Conservation (phyloP, 2,113 vertebrate species). For the Thunnus thynnus region DNA sequence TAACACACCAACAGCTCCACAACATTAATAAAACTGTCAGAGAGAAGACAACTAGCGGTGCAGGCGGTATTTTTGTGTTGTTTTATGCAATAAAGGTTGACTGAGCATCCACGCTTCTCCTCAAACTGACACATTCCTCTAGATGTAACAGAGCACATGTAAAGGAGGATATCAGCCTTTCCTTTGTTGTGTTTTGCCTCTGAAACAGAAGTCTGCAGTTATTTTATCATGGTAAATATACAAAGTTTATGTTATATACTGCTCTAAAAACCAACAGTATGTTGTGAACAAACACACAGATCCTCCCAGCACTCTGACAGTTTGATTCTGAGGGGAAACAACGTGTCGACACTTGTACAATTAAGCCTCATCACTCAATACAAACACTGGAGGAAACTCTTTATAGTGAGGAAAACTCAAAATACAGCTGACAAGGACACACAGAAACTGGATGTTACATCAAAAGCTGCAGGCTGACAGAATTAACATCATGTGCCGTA, state of each 20-base stretch:
- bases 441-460: too few relatives aligned
- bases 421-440: too few relatives aligned
- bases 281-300: too few relatives aligned
- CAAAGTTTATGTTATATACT: too few relatives aligned
- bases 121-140: neutral
- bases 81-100: neutral
- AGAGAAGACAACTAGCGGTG: neutral
- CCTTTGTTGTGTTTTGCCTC: too few relatives aligned
- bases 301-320: neutral
- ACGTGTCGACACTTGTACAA: neutral
- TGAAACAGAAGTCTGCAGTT: too few relatives aligned
- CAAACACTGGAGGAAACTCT: neutral
- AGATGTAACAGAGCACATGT: neutral
- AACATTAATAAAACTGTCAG: neutral
- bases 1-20: neutral
- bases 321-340: neutral
- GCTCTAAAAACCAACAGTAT: neutral
- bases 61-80: fast-evolving
- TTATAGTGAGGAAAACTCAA: too few relatives aligned
- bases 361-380: neutral
- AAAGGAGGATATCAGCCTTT: too few relatives aligned
- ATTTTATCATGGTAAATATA: too few relatives aligned
- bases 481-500: too few relatives aligned
- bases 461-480: too few relatives aligned
- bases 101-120: neutral